phyloP scores from a whole-genome alignment of 2,113 vertebrate species.

The Strigops habroptila region DNA sequence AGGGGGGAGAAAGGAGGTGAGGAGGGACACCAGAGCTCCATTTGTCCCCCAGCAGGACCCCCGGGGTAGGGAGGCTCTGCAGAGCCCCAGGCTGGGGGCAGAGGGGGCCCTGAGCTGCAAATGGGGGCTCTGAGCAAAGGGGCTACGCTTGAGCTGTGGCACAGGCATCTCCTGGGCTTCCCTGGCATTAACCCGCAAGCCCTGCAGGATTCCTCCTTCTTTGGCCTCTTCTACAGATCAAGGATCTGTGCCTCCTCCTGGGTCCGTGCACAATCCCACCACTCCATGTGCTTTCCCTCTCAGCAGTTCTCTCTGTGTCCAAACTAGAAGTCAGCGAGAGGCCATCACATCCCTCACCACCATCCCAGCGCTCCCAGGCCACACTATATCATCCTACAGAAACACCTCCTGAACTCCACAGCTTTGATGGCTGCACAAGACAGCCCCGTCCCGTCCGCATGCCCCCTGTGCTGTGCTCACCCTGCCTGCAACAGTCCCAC shows the following conservation, averaged over 20 bases:
- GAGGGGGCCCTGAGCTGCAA: neutral
- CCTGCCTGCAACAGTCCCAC: neutral
- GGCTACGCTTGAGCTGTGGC: neutral
- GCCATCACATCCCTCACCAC: neutral
- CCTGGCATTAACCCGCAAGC: neutral
- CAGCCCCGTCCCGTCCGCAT: neutral
- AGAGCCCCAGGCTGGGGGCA: neutral
- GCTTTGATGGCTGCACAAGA: neutral
- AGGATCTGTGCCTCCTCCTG: neutral
- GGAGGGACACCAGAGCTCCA: neutral
- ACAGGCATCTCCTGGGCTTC: neutral
- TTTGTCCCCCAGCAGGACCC: neutral
- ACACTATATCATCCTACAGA: fast-evolving
- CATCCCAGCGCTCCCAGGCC: neutral
- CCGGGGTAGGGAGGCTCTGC: neutral
- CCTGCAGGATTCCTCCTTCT: neutral
- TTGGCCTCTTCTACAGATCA: neutral
- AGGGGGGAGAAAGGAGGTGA: neutral
- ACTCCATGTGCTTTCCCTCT: neutral
- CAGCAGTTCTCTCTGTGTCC: neutral
- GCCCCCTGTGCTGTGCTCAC: neutral
- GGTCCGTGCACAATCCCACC: neutral
- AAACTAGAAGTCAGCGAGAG: neutral
- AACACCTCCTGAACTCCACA: neutral
- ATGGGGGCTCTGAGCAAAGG: neutral